A percentile compares a stretch with the other conserved stretches of the same genome.
Conservation (phyloP, 2,888 invertebrate genomes). For the Tiliacea aurago region DNA sequence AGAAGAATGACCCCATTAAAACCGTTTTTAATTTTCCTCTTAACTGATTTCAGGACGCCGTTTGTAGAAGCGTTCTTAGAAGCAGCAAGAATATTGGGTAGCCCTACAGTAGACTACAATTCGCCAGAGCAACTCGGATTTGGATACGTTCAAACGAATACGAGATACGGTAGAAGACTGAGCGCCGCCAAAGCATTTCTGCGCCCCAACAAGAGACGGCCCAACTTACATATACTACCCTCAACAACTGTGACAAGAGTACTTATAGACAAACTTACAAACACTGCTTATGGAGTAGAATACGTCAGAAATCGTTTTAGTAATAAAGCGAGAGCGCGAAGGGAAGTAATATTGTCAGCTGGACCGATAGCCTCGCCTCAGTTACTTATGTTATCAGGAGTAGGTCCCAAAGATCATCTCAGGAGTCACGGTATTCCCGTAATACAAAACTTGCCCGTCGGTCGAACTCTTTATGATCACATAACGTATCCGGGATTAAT, state of each 20-base stretch:
- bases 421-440: conserved; percentile 88
- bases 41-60: conserved; percentile 76
- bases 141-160: conserved; percentile 91
- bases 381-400: conserved; percentile 94
- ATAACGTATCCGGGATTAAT: conserved; percentile 92
- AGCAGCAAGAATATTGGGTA: conserved; percentile 91
- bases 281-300: conserved; percentile 89
- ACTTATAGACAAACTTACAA: conserved; percentile 86
- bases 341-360: conserved; percentile 93
- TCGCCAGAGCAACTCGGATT: conserved; percentile 90
- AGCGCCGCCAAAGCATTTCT: conserved; percentile 92
- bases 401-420: conserved; percentile 92
- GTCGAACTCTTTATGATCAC: conserved; percentile 92
- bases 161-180: conserved; percentile 90
- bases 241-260: conserved; percentile 89
- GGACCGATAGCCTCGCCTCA: conserved; percentile 96
- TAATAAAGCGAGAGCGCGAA: conserved; percentile 88
- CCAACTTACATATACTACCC: conserved; percentile 91
- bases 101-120: conserved; percentile 92
- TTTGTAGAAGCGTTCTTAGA: conserved; percentile 92
- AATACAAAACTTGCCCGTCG: conserved; percentile 91
- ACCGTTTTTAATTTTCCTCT: neutral
- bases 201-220: conserved; percentile 86
- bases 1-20: neutral
- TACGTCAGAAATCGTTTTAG: conserved; percentile 84